Percentiles rank a stretch among this genome's conserved stretches.
phyloP scores from a whole-genome alignment of 2,888 invertebrate genomes.

The Alloscopus bannaensis region DNA sequence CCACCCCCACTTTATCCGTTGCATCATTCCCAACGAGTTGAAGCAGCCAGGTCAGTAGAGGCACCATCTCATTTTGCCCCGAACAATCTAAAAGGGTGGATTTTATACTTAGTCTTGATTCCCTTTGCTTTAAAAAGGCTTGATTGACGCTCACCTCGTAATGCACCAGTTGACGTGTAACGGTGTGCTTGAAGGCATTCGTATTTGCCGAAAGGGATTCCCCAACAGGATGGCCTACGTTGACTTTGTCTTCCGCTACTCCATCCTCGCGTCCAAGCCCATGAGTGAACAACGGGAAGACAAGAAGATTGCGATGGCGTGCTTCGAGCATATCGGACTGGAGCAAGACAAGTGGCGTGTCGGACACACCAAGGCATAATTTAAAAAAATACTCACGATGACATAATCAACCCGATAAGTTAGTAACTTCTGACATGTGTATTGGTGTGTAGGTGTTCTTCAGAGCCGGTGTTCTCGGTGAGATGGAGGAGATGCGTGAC shows the following conservation, averaged over 20 bases:
- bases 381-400: background rate
- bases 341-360: slow-evolving; percentile 97
- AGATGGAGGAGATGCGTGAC: slow-evolving; percentile 79
- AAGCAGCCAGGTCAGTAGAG: slow-evolving; percentile 94
- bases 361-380: slow-evolving; percentile 99
- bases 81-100: too few relatives aligned
- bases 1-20: slow-evolving; percentile 99
- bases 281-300: slow-evolving; percentile 88
- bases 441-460: too few relatives aligned
- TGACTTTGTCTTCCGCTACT: slow-evolving; percentile 93
- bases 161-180: slow-evolving; percentile 99
- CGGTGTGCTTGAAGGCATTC: slow-evolving; percentile 99
- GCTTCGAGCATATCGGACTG: slow-evolving; percentile 89
- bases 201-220: slow-evolving; percentile 99
- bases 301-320: slow-evolving; percentile 90
- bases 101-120: too few relatives aligned
- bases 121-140: too few relatives aligned
- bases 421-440: background rate
- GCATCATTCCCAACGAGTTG: slow-evolving; percentile 99
- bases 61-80: too few relatives aligned
- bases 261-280: slow-evolving; percentile 97
- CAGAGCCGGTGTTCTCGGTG: slow-evolving; percentile 76
- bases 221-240: slow-evolving; percentile 99
- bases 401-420: background rate
- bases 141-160: slow-evolving; percentile 98